Evolutionary conservation across 2,888 invertebrate genomes (phyloP).

Genomic region (Cyclophora albipunctata): DNA sequence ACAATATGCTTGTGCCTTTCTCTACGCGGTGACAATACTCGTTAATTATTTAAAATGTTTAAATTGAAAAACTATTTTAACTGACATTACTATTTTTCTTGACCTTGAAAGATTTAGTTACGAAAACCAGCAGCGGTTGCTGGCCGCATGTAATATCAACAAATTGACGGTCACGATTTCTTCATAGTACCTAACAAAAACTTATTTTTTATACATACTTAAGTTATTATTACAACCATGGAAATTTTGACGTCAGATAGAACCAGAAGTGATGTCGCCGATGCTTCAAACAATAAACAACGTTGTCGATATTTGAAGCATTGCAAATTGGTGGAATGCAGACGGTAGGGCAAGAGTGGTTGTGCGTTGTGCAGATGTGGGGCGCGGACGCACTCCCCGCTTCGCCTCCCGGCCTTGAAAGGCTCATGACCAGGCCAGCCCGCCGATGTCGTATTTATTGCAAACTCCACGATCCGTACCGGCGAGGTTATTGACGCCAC

Average conservation of each 20-base stretch:
- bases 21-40: too few relatives aligned
- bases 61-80: too few relatives aligned
- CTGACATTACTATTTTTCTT: too few relatives aligned
- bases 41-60: too few relatives aligned
- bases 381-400: constrained; percentile 62
- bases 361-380: constrained; percentile 59
- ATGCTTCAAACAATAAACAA: too few relatives aligned
- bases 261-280: too few relatives aligned
- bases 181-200: constrained; percentile 30
- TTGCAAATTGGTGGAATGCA: constrained; percentile 44
- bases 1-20: too few relatives aligned
- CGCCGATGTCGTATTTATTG: constrained; percentile 72
- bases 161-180: constrained; percentile 58
- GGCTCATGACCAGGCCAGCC: constrained; percentile 74
- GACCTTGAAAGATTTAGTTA: constrained; percentile 61
- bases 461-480: constrained; percentile 72
- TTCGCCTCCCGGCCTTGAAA: constrained; percentile 73
- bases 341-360: constrained; percentile 51
- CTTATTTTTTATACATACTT: background rate
- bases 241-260: background rate
- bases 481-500: constrained; percentile 72
- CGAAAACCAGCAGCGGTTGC: constrained; percentile 42
- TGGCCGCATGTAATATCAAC: constrained; percentile 48
- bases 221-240: constrained; percentile 11
- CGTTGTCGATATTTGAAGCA: too few relatives aligned